Evolutionary conservation across 2,113 vertebrate species (phyloP).

Genomic region (Daphoenositta chrysoptera): DNA sequence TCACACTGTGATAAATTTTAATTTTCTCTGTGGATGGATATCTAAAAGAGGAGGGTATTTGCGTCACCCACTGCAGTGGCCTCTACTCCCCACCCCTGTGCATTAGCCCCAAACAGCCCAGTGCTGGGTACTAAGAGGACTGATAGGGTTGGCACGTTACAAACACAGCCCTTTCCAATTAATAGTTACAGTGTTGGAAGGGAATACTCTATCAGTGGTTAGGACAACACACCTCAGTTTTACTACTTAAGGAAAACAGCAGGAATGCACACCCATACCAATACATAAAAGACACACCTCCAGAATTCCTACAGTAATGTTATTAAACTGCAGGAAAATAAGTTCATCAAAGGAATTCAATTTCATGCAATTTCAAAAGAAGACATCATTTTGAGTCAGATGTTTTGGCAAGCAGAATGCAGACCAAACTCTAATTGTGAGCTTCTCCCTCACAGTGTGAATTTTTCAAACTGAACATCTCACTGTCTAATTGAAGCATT

Average conservation of each 20-base stretch:
- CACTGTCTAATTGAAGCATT: conserved; percentile 13
- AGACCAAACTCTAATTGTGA: neutral
- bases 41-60: neutral
- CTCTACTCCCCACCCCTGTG: neutral
- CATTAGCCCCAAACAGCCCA: neutral
- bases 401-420: neutral
- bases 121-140: neutral
- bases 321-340: neutral
- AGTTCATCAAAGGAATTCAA: neutral
- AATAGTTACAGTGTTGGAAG: neutral
- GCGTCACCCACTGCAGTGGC: neutral
- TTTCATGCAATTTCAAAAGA: neutral
- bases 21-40: neutral
- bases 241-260: neutral
- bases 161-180: neutral
- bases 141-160: neutral
- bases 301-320: neutral
- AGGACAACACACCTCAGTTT: neutral
- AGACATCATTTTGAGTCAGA: neutral
- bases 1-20: neutral
- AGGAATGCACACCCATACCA: neutral
- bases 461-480: neutral
- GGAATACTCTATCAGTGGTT: neutral
- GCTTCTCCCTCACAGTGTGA: neutral
- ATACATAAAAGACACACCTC: neutral